A percentile compares a stretch with the other conserved stretches of the same genome.
Evolutionary conservation across 2,113 vertebrate genomes (phyloP).

Genomic region (Uropsilus gracilis): DNA sequence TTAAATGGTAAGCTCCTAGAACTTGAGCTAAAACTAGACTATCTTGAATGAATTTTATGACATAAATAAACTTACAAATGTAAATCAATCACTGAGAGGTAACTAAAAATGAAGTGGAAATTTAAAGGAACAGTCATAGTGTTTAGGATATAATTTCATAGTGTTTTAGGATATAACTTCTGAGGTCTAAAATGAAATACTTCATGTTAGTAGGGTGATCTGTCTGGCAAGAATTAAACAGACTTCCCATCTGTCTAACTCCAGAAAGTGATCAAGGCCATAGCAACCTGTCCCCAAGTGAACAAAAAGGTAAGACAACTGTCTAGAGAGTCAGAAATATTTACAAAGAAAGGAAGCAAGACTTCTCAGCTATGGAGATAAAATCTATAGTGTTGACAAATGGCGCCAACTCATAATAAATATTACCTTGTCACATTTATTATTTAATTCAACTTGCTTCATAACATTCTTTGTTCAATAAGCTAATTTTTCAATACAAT

Average conservation of each 20-base stretch:
- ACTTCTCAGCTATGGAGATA: not conserved
- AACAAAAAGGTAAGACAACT: not conserved
- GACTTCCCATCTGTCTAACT: too few relatives aligned
- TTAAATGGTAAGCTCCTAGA: slow-evolving; percentile 33
- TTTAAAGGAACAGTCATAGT: not conserved
- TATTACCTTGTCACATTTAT: not conserved
- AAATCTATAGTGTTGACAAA: not conserved
- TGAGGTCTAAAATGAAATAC: not conserved
- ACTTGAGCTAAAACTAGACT: not conserved
- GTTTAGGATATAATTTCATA: too few relatives aligned
- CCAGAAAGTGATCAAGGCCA: not conserved
- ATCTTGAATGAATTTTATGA: not conserved
- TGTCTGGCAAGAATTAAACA: not conserved
- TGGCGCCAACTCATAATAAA: not conserved
- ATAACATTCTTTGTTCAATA: not conserved
- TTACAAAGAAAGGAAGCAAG: not conserved
- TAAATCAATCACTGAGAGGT: not conserved
- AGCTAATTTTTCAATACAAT: not conserved
- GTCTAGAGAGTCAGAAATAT: not conserved
- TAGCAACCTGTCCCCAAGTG: not conserved
- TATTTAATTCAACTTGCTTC: not conserved
- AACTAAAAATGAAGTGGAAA: not conserved
- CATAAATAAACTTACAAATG: not conserved
- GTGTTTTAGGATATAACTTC: not conserved
- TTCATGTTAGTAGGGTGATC: not conserved